A percentile compares a stretch with the other conserved stretches of the same genome.
Evolutionary conservation across 2,888 invertebrate genomes (phyloP).

Genomic region (Papilio gigon): DNA sequence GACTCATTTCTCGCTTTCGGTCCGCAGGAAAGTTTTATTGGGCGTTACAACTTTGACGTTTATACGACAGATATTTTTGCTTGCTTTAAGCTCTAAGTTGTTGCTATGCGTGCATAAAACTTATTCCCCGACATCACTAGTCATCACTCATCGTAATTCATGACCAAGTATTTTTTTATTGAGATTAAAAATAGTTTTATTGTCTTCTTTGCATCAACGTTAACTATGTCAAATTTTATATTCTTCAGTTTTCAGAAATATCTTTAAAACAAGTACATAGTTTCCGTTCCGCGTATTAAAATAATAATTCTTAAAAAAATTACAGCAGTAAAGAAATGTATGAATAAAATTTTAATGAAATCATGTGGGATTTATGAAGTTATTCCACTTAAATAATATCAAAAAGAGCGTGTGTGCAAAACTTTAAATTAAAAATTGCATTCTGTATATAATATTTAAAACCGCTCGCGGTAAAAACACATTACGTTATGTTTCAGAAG

Average conservation of each 20-base stretch:
- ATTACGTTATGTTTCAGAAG: constrained; percentile 19
- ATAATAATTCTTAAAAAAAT: too few species aligned
- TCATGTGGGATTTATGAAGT: neutral
- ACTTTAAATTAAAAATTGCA: constrained; percentile 11
- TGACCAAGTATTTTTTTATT: too few species aligned
- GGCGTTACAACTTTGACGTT: constrained; percentile 40
- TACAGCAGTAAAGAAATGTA: neutral
- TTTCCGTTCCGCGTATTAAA: too few species aligned
- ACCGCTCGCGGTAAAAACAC: constrained; percentile 28
- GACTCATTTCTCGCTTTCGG: constrained; percentile 38
- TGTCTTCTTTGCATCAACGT: too few species aligned
- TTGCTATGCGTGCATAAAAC: constrained; percentile 1
- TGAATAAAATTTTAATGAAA: neutral
- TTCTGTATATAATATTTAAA: constrained; percentile 21
- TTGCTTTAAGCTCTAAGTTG: neutral
- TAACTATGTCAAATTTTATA: too few species aligned
- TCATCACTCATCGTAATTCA: too few species aligned
- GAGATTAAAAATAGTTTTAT: too few species aligned
- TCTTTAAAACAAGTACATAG: too few species aligned
- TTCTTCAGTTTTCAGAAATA: too few species aligned
- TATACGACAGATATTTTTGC: neutral
- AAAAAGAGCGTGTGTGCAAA: neutral
- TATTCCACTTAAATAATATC: neutral
- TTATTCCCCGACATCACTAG: too few species aligned
- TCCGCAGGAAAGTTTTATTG: constrained; percentile 43